These are phyloP conservation scores for Erebia ligea DNA, from an alignment of 2,888 invertebrate genomes.

Conservation along the genomic window DNA sequence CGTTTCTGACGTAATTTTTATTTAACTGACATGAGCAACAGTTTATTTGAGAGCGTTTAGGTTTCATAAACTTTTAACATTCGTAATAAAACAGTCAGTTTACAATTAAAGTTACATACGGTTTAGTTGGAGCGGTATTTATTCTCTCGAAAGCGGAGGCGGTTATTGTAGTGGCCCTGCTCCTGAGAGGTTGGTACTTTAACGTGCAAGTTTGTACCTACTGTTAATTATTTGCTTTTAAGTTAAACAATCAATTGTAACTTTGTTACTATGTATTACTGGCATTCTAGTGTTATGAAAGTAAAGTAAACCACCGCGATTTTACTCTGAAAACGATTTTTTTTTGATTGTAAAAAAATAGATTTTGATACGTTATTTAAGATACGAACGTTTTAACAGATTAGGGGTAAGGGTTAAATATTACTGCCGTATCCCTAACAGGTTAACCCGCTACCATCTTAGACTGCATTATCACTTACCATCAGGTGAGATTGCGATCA, in stretches of 20 bases:
- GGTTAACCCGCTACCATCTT: too few relatives aligned
- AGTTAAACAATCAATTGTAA: constrained; percentile 16
- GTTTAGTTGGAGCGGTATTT: constrained; percentile 25
- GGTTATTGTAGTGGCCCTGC: constrained; percentile 21
- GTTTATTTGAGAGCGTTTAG: constrained; percentile 66
- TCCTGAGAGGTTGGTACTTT: neutral
- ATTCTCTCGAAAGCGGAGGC: constrained; percentile 21
- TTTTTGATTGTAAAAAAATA: too few relatives aligned
- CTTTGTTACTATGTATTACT: neutral
- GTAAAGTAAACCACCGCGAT: too few relatives aligned
- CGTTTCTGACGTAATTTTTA: constrained; percentile 75
- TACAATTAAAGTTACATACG: constrained; percentile 33
- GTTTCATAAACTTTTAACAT: constrained; percentile 45
- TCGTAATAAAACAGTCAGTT: constrained; percentile 37
- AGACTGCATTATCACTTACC: too few relatives aligned
- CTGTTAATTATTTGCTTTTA: constrained; percentile 4
- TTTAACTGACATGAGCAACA: constrained; percentile 76
- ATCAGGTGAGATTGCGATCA: too few relatives aligned
- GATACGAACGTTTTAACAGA: too few relatives aligned
- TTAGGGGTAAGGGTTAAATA: too few relatives aligned
- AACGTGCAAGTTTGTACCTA: neutral
- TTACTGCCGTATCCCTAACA: too few relatives aligned
- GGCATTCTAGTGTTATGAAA: too few relatives aligned
- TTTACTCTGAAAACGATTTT: too few relatives aligned
- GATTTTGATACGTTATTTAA: too few relatives aligned